Conservation (phyloP, 2,888 invertebrate species). For the Caenorhabditis becei region DNA sequence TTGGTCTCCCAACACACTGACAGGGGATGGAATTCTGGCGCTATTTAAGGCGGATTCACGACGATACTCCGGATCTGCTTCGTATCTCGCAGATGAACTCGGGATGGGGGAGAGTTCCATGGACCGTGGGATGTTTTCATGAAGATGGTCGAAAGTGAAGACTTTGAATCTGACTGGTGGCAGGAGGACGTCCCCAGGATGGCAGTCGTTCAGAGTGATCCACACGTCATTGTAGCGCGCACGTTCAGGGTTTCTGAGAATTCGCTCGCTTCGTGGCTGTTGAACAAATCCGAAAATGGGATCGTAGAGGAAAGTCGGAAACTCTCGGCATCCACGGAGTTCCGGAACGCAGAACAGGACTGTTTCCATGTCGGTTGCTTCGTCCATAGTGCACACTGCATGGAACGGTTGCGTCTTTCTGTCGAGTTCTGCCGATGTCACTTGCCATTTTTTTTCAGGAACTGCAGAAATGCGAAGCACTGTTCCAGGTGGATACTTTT, state of each 20-base stretch:
- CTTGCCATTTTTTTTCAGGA: slow-evolving; percentile 2
- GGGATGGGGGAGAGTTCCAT: too few relatives aligned
- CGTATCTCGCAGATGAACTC: background rate
- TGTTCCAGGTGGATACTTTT: background rate
- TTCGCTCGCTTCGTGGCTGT: background rate
- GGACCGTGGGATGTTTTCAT: too few relatives aligned
- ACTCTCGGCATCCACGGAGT: slow-evolving; percentile 15
- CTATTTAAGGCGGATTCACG: background rate
- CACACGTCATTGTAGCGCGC: background rate
- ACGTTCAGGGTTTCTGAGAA: background rate
- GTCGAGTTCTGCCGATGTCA: background rate
- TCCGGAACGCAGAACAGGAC: slow-evolving; percentile 15
- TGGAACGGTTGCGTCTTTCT: background rate
- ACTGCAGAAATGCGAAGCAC: background rate
- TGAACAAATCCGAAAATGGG: slow-evolving; percentile 26
- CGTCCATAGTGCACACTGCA: background rate
- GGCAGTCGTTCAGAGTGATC: slow-evolving; percentile 34
- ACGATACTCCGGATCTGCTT: background rate
- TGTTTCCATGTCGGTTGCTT: background rate
- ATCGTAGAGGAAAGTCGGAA: slow-evolving; percentile 12
- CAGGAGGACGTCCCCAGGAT: slow-evolving; percentile 18
- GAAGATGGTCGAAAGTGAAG: background rate
- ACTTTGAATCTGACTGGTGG: slow-evolving; percentile 31
- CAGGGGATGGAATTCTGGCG: background rate
- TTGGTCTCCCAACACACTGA: background rate